Evolutionary conservation across 2,888 invertebrate species (phyloP).

Genomic region (Drosophila monieri): DNA sequence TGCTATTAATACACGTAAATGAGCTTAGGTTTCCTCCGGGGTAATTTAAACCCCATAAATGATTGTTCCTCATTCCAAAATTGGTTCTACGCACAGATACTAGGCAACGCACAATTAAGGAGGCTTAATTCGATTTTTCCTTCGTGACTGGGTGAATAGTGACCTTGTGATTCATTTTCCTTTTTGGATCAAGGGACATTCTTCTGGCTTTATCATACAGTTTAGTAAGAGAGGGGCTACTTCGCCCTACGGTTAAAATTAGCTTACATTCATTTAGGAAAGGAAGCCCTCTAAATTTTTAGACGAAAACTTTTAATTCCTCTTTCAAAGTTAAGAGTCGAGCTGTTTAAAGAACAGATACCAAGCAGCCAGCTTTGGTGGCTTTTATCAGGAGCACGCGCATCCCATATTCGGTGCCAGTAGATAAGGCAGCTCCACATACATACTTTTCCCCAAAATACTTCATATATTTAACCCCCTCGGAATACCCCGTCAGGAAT

Average conservation of each 20-base stretch:
- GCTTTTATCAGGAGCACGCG: conserved; percentile 53
- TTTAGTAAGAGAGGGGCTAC: not conserved
- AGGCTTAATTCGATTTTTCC: not conserved
- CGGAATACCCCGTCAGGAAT: not conserved
- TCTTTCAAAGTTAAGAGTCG: conserved; percentile 29
- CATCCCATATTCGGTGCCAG: conserved; percentile 32
- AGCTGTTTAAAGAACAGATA: conserved; percentile 20
- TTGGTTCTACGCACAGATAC: not conserved
- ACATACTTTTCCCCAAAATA: not conserved
- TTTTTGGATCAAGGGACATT: not conserved
- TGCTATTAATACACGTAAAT: conserved; percentile 7
- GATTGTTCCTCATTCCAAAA: not conserved
- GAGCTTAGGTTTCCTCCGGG: conserved; percentile 4
- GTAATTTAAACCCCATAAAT: conserved; percentile 1
- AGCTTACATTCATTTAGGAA: not conserved
- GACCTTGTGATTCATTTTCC: not conserved
- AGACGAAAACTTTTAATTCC: conserved; percentile 25
- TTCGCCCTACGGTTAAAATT: not conserved
- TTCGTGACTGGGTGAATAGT: not conserved
- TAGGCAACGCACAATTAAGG: not conserved
- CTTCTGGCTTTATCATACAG: not conserved
- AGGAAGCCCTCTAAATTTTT: not conserved
- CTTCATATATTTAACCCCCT: conserved; percentile 2
- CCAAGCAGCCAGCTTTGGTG: conserved; percentile 11
- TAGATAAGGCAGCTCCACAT: conserved; percentile 34